Evolutionary conservation across 2,888 invertebrate species (phyloP).

Genomic region (Synanthedon andrenaeformis): DNA sequence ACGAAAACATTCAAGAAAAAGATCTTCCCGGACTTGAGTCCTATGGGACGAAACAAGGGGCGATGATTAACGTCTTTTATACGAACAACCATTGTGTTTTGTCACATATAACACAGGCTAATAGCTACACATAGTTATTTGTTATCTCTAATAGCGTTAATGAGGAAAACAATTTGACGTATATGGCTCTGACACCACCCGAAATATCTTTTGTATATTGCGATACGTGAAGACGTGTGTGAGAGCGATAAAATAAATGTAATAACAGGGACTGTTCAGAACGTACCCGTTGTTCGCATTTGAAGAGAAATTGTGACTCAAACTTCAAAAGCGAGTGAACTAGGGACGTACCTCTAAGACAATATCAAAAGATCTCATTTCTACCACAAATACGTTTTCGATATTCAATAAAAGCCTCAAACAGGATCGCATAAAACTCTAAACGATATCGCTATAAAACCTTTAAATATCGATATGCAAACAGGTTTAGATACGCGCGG

Average conservation of each 20-base stretch:
- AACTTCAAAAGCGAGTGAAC: slow-evolving; percentile 38
- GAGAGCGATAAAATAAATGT: neutral
- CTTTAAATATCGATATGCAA: slow-evolving; percentile 44
- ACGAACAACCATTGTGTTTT: slow-evolving; percentile 28
- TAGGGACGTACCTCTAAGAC: slow-evolving; percentile 35
- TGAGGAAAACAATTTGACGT: slow-evolving; percentile 7
- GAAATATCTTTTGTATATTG: neutral
- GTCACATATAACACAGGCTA: slow-evolving; percentile 21
- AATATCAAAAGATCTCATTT: slow-evolving; percentile 51
- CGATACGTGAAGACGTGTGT: neutral
- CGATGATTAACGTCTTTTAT: slow-evolving; percentile 45
- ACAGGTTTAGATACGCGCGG: slow-evolving; percentile 23
- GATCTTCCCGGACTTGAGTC: slow-evolving; percentile 14
- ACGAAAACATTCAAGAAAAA: slow-evolving; percentile 31
- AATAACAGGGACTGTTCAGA: neutral
- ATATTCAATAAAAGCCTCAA: slow-evolving; percentile 61
- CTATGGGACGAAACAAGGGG: slow-evolving; percentile 16
- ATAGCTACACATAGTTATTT: slow-evolving; percentile 20
- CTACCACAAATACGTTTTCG: slow-evolving; percentile 52
- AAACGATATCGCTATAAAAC: slow-evolving; percentile 25
- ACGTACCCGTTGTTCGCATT: neutral
- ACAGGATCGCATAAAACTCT: slow-evolving; percentile 41
- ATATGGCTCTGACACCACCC: neutral
- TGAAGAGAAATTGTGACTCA: slow-evolving; percentile 29
- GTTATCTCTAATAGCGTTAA: slow-evolving; percentile 16